Base-by-base conservation (phyloP, 2,888 invertebrate species). In the Xanthorhoe designata region DNA sequence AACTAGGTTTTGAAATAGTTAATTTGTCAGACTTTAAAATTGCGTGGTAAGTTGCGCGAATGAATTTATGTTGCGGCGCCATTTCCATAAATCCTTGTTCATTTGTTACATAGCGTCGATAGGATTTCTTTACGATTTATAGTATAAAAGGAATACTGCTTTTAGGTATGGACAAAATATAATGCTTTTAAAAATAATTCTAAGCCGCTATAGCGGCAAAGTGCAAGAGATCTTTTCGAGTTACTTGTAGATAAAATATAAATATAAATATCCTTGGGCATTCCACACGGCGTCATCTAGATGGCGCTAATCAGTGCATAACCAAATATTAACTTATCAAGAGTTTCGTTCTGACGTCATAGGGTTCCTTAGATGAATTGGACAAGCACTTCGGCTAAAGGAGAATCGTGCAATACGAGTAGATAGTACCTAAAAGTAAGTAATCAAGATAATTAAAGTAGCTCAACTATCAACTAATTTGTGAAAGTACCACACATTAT, bases 1-100 rank as follows among this genome's bases (percentile, higher is more conserved):
- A 61, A 61, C 62, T 55, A 59, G 54, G 4, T 54, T 66, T 63
- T 59, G 24, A 63, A 67, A 67, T 62, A 63, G 51, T 63, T 63
- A 45, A 63, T 67, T 67, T 55, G 66, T 54, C 55, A 51, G 62
- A 55, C 50, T 63, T 59, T 63, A 8, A 59, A 62, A 62, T 45
- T 45, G 42, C 59, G 54, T n/a, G 45, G 29, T 50, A 18, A 51
- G 35, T 62, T 62, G 55, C 7, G 45, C 17, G 35, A 62, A 55
- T 55, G 9, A 9, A 45, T 59, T 62, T 55, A 59, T 38, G 62
- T 60, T 45, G 53, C n/a, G 7, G 19, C 55, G 38, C 24, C 32
- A 47, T 10, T 42, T 42, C 13, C 38, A 42, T 42, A 13, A 42
- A 42, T 42, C 38, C 38, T 42, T 42, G 38, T 13, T 13, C 38